Evolutionary conservation across 2,888 invertebrate species (phyloP).

Genomic region (Aphodius granarius): DNA sequence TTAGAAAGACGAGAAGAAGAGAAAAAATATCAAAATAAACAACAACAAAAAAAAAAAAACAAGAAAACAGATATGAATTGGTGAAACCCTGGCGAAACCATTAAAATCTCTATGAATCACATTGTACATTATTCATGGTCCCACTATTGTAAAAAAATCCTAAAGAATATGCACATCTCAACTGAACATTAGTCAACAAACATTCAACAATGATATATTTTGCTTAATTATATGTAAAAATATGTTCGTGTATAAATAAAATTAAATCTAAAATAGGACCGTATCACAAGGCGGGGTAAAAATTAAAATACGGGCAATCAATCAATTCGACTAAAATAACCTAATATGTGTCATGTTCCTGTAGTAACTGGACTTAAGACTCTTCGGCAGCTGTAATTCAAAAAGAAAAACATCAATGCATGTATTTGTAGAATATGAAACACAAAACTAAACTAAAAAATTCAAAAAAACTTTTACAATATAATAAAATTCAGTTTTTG

Average conservation of each 20-base stretch:
- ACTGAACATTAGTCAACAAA: neutral
- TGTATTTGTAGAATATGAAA: neutral
- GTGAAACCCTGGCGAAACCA: neutral
- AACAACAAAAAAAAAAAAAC: neutral
- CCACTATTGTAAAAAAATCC: neutral
- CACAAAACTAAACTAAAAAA: neutral
- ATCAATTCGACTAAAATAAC: neutral
- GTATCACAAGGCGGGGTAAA: neutral
- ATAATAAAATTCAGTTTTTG: no score
- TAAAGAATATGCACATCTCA: neutral
- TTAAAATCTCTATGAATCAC: neutral
- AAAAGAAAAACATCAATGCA: neutral
- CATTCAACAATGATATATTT: neutral
- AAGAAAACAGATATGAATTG: neutral
- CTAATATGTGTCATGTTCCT: constrained; percentile 15
- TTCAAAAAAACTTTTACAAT: neutral
- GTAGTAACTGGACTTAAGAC: constrained; percentile 19
- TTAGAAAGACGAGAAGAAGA: no score
- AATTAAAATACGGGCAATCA: neutral
- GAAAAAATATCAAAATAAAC: no score
- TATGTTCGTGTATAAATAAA: neutral
- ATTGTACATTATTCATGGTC: neutral
- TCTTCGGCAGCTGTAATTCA: constrained; percentile 22
- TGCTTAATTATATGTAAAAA: neutral
- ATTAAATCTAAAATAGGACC: neutral